Evolutionary conservation across 2,888 invertebrate genomes (phyloP), one percentile per base, ranked within the genome.

Genomic region (Balanococcus diminutus): DNA sequence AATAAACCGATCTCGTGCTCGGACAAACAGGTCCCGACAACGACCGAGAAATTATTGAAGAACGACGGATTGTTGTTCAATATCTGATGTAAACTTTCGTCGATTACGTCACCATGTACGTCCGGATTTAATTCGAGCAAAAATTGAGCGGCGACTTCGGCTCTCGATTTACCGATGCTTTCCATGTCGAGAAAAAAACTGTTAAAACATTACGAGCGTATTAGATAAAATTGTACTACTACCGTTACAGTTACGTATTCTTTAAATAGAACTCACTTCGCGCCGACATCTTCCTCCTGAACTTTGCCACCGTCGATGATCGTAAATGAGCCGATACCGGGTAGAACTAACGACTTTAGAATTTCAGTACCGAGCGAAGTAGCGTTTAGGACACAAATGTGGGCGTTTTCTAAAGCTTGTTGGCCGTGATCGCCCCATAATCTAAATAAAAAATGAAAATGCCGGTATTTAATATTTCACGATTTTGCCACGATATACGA

Each of bases 341-440:
- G 98, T 51, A 99, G 91, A 14, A 99, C 95, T 39, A 99, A 92
- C 32, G 97, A 96, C 90, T 99, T 99, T 36, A 99, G 91, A 86
- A 96, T 94, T 92, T 99, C 99, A 31, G 98, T 98, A 16, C 98
- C 98, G 81, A 97, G 92, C 6, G 96, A 96, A 67, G 95, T 96
- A 0, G 97, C 98, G 91, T 98, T 98, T 87, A 99, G 94, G 31
- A 99, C 90, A 90, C 98, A 99, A 88, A 99, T 94, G 90, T 96
- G 95, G 19, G 98, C 94, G 87, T 93, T 92, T 92, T 99, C 98
- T 86, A 99, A 91, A 3, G 95, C 92, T 87, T 92, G 91, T 91
- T 99, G 99, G 0, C 99, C 99, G 91, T 98, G 98, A 90, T 99
- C 99, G 87, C 99, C 99, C 99, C 99, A 99, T 88, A 99, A 92